These are phyloP conservation scores for Adrianichthys oophorus DNA, from an alignment of 2,797 vertebrate genomes.

Conservation along the genomic window DNA sequence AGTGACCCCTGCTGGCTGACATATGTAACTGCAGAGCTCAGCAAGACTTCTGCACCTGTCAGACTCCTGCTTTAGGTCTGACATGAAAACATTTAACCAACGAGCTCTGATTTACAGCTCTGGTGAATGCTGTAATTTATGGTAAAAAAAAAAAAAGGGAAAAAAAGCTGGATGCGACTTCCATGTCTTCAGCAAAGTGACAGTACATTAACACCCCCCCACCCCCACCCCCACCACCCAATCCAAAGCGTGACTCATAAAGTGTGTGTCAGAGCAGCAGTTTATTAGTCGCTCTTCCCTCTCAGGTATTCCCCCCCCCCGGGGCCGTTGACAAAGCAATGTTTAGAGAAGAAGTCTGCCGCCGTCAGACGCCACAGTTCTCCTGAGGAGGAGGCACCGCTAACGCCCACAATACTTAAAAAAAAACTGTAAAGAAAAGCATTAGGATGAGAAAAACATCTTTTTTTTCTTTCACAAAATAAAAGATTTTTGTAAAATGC, in stretches of 20 bases:
- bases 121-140: conserved; percentile 68
- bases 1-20: conserved; percentile 75
- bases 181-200: conserved; percentile 24
- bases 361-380: too few relatives aligned
- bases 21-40: neutral
- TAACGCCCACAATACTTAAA: too few relatives aligned
- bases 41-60: conserved; percentile 26
- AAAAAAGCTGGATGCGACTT: conserved; percentile 19
- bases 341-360: too few relatives aligned
- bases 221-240: neutral
- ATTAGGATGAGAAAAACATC: too few relatives aligned
- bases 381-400: too few relatives aligned
- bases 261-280: too few relatives aligned
- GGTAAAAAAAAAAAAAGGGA: conserved; percentile 9
- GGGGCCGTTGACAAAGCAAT: too few relatives aligned
- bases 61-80: conserved; percentile 53
- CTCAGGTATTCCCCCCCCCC: too few relatives aligned
- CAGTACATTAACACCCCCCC: conserved; percentile 7
- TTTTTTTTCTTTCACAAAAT: too few relatives aligned
- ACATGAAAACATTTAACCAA: conserved; percentile 63
- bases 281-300: too few relatives aligned
- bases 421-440: too few relatives aligned
- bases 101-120: conserved; percentile 62
- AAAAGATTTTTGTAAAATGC: too few relatives aligned
- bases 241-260: conserved; percentile 18